Conservation (phyloP, 1,140 invertebrate species). For the Lithobius niger region DNA sequence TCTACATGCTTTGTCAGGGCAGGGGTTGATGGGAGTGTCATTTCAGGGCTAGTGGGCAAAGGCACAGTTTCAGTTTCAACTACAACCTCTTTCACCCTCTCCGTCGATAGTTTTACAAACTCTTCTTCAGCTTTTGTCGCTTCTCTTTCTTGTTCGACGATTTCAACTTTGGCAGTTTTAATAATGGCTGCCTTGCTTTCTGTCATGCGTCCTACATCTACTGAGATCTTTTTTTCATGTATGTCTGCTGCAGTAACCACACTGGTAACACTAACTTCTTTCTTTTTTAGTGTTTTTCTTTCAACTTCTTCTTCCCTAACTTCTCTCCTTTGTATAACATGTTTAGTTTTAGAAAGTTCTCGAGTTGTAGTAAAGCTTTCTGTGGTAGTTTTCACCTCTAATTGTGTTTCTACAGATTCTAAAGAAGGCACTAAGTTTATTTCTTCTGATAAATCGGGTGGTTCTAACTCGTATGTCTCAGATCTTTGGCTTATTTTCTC, state of each 20-base stretch:
- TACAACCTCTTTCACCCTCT: conserved; percentile 20
- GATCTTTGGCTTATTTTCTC: no score
- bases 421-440: no score
- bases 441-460: no score
- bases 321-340: no score
- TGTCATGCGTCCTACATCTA: background rate
- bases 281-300: conserved; percentile 30
- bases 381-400: no score
- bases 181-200: background rate
- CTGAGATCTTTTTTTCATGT: background rate
- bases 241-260: background rate
- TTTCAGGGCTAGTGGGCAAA: conserved; percentile 5
- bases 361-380: no score
- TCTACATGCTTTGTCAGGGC: conserved; percentile 1
- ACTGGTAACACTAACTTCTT: conserved; percentile 16
- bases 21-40: conserved; percentile 13
- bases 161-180: background rate
- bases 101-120: conserved; percentile 12
- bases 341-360: no score
- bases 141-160: conserved; percentile 13
- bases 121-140: conserved; percentile 17
- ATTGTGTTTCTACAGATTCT: no score
- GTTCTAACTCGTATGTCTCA: no score
- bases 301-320: conserved; percentile 15
- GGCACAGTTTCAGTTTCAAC: conserved; percentile 11